Base-by-base conservation (phyloP, 2,888 invertebrate genomes). In the Anticlea derivata region DNA sequence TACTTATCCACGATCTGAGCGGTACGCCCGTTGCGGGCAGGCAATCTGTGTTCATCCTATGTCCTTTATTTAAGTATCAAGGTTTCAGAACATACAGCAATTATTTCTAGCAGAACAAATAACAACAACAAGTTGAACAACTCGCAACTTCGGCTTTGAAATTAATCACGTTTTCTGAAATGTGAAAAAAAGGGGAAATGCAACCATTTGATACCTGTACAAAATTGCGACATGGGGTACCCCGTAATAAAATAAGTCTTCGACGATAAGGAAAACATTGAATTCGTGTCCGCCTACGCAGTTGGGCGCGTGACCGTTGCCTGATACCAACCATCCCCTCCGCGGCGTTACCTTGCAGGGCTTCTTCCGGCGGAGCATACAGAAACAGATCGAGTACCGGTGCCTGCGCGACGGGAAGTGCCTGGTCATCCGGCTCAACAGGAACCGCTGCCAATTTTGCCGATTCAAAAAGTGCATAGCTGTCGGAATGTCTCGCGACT, bases 401-500 rank as follows among this genome's bases (percentile, higher is more conserved):
- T 98, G 98, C 84, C 92, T 98, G 70, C 92, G 98, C 61, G 97
- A 98, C 92, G 97, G 97, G 70, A 97, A 97, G 92, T 98, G 98
- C 84, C 92, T 97, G 73, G 97, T 98, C 53, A 97, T 97, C 82
- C 93, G 98, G 69, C 93, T 98, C 71, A 98, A 98, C 91, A 92
- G 98, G 66, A 98, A 98, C 92, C 94, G 98, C 69, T 98, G 98
- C 86, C 98, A 98, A 86, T 98, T 95, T 86, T 98, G 98, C 92
- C 94, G 98, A 74, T 98, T 98, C 91, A 97, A 97, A 89, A 98
- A 98, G 95, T 98, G 98, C 86, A 92, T 98, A 56, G 95, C 97
- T 27, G 98, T 98, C 75, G 98, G 98, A 82, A 98, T 98, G 98
- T 97, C 97, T 80, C 94, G 97, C 76, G 98, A 98, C 87, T 98